Evolutionary conservation across 2,888 invertebrate species (phyloP), one percentile per base, ranked within the genome.

Genomic region (Trissoscelio sp.): DNA sequence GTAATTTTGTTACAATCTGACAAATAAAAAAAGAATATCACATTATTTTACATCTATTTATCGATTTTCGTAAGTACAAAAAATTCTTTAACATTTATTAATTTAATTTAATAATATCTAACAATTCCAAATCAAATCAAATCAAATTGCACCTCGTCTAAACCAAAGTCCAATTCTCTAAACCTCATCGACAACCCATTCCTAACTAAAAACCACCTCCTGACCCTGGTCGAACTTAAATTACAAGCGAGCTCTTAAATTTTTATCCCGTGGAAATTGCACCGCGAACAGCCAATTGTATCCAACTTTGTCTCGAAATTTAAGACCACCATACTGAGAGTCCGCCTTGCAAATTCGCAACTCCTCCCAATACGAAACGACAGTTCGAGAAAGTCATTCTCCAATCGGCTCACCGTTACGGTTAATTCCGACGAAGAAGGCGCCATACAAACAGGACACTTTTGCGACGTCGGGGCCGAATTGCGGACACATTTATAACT

Each of bases 401-500:
- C 39, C 44, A 18, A 67, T 53, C 62, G 28, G 28, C 28, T 18
- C 14, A 11, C 37, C 18, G n/a, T 44, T 31, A 6, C 16, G 34
- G 18, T 53, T 57, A 70, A 70, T 58, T 48, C 58, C 20, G 20
- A 58, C 62, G 11, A 31, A 18, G 39, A 42, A 51, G 39, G 31
- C 16, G 28, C 58, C 58, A 16, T 58, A 69, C 69, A 69, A 55
- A 69, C 62, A 62, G 37, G 46, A 48, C 12, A 62, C 44, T 69
- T 60, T 67, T 22, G 6, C 46, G 31, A 37, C 31, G 42, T 58
- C 28, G n/a, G 16, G 22, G 2, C 9, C 42, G 58, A 51, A 55
- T 62, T 55, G 22, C 67, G 31, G 46, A 12, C 16, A 39, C 57
- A 78, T 66, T 79, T 72, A 55, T 66, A 58, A 69, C 48, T 34